phyloP scores from a whole-genome alignment of 2,797 vertebrate species.

The Oophaga sylvatica region DNA sequence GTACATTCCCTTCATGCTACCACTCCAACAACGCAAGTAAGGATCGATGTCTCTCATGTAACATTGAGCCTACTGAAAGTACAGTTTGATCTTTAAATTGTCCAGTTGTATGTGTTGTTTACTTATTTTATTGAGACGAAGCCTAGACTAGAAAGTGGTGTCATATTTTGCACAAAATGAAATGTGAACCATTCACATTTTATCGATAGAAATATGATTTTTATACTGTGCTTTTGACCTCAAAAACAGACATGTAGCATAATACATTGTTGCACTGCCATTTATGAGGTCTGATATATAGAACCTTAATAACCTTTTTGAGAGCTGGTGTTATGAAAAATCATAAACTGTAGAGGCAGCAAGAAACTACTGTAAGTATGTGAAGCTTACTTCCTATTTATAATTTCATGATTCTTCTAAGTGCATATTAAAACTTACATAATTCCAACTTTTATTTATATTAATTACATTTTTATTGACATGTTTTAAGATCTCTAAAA shows the following conservation, averaged over 20 bases:
- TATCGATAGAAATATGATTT: conserved; percentile 40
- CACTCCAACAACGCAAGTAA: conserved; percentile 5
- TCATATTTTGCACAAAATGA: conserved; percentile 42
- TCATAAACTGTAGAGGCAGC: not conserved
- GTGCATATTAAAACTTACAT: not conserved
- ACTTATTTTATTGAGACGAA: conserved; percentile 33
- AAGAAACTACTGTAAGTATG: not conserved
- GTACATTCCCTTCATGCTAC: conserved; percentile 2
- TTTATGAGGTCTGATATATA: conserved; percentile 27
- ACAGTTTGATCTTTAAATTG: conserved; percentile 36
- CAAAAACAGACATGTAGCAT: conserved; percentile 24
- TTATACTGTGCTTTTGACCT: conserved; percentile 39
- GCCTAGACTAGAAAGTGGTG: conserved; percentile 25
- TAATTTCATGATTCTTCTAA: not conserved
- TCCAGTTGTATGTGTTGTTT: conserved; percentile 8
- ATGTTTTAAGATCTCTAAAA: not conserved
- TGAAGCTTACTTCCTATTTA: not conserved
- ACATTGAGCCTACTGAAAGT: conserved; percentile 6
- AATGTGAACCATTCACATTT: conserved; percentile 40
- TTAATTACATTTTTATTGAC: not conserved
- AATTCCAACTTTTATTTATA: not conserved
- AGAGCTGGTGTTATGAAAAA: not conserved
- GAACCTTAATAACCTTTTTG: conserved; percentile 19
- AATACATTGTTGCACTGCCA: conserved; percentile 7
- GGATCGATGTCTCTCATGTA: conserved; percentile 36